Evolutionary conservation across 2,888 invertebrate species (phyloP), one percentile per base, ranked within the genome.

Genomic region (Leucophenga montana): DNA sequence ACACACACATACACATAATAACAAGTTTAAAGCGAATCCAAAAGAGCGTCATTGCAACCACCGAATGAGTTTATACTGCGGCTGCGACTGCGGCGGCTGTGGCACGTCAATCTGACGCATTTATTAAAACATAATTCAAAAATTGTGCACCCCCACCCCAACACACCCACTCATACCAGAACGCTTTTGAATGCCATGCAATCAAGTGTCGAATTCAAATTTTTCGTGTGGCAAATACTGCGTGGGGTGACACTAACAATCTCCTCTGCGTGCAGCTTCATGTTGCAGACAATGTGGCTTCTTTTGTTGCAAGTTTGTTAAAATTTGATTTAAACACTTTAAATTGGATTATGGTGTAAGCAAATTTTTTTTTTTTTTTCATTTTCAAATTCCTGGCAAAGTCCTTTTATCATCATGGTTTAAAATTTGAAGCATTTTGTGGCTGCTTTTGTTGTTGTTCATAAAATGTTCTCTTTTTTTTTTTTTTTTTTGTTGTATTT

Each of bases 251-350:
- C 39, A 39, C 39, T 39, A 39, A 39, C 39, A 39, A 39, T 39
- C 39, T 39, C 3, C n/a, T n/a, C n/a, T n/a, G n/a, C n/a, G n/a
- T n/a, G n/a, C n/a, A n/a, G n/a, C 62, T 69, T 73, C 68, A 71
- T 64, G 50, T 64, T 69, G 39, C 39, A 46, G 70, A 61, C 72
- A 69, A 84, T 78, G 84, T 70, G 73, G 80, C 16, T 13, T 48
- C 68, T 48, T 71, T 71, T 72, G 72, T 76, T 76, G 69, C 57
- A 70, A 79, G 77, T 76, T 77, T 83, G 82, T 78, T 85, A 77
- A 70, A 87, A 88, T 87, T 87, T 86, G 84, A 88, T 88, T 88
- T 88, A 85, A 86, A 86, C 84, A 85, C 85, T 87, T 88, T 82
- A 88, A 87, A 87, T 88, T 87, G 87, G 87, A 87, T 87, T 88